Conservation (phyloP, 2,888 invertebrate genomes). For the Isoperla grammatica region DNA sequence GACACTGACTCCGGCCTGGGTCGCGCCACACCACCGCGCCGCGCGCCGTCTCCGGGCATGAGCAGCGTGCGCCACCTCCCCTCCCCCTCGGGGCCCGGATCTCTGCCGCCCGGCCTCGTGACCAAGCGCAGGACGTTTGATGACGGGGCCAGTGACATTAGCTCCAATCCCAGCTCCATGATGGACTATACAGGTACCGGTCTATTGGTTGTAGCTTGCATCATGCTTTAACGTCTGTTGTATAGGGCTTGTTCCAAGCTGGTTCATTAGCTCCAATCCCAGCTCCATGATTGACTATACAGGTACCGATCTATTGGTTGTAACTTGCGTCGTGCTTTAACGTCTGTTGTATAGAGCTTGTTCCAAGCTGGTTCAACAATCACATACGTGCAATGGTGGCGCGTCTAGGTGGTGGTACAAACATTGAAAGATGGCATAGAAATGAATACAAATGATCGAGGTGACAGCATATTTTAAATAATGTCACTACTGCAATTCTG, state of each 20-base stretch:
- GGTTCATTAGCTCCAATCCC: constrained; percentile 74
- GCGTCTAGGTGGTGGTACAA: too few relatives aligned
- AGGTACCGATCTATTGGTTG: constrained; percentile 56
- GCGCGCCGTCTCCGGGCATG: constrained; percentile 81
- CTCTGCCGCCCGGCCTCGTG: constrained; percentile 69
- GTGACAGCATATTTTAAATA: too few relatives aligned
- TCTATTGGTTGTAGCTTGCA: too few relatives aligned
- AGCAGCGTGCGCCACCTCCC: constrained; percentile 64
- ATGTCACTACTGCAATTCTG: too few relatives aligned
- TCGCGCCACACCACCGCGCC: constrained; percentile 78
- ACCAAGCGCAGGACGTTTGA: constrained; percentile 64
- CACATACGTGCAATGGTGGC: too few relatives aligned
- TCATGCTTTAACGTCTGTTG: too few relatives aligned
- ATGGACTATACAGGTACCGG: constrained; percentile 75
- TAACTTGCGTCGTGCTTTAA: too few relatives aligned
- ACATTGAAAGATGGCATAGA: too few relatives aligned
- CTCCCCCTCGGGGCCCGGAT: constrained; percentile 80
- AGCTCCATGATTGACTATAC: constrained; percentile 85
- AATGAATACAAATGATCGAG: too few relatives aligned
- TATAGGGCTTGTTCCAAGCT: too few relatives aligned
- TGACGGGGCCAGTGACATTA: constrained; percentile 78
- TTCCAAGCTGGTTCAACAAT: too few relatives aligned
- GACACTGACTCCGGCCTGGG: constrained; percentile 83
- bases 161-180: constrained; percentile 77
- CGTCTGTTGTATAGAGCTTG: too few relatives aligned